These are phyloP conservation scores for Chirona hameri DNA, from an alignment of 2,888 invertebrate species.

Conservation along the genomic window DNA sequence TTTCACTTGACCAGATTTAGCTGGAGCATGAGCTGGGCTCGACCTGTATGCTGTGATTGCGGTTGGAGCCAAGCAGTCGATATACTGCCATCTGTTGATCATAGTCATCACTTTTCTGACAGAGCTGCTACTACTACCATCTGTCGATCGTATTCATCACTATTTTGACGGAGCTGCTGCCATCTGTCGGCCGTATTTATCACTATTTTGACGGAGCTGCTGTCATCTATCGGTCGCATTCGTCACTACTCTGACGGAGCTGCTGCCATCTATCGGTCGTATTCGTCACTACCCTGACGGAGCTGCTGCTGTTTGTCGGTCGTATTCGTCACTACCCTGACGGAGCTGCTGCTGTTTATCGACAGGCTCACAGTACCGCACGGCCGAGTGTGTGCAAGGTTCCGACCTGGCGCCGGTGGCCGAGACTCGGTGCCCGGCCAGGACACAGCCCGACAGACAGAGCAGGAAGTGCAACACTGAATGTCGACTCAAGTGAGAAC, in stretches of 20 bases:
- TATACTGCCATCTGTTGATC: too few species aligned
- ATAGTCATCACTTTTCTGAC: too few species aligned
- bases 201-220: not conserved
- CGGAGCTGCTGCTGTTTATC: not conserved
- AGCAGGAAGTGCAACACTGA: not conserved
- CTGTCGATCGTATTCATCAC: not conserved
- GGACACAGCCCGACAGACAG: not conserved
- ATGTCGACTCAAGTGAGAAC: slow-evolving; percentile 1
- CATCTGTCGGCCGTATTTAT: not conserved
- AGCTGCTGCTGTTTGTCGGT: not conserved
- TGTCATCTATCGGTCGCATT: not conserved
- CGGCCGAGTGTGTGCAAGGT: not conserved
- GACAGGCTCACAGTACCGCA: not conserved
- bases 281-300: not conserved
- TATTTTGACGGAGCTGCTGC: not conserved
- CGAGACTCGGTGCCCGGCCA: not conserved
- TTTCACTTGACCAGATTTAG: too few species aligned
- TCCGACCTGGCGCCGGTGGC: not conserved
- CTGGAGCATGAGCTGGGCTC: too few species aligned
- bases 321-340: too few species aligned
- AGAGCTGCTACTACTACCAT: too few species aligned
- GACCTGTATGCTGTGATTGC: too few species aligned
- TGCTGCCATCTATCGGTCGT: not conserved
- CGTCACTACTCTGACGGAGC: not conserved
- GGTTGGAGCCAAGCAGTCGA: too few species aligned